A percentile compares a stretch with the other conserved stretches of the same genome.
These are phyloP conservation scores for Trichonephila clavata DNA, from an alignment of 1,140 invertebrate genomes.

Conservation along the genomic window DNA sequence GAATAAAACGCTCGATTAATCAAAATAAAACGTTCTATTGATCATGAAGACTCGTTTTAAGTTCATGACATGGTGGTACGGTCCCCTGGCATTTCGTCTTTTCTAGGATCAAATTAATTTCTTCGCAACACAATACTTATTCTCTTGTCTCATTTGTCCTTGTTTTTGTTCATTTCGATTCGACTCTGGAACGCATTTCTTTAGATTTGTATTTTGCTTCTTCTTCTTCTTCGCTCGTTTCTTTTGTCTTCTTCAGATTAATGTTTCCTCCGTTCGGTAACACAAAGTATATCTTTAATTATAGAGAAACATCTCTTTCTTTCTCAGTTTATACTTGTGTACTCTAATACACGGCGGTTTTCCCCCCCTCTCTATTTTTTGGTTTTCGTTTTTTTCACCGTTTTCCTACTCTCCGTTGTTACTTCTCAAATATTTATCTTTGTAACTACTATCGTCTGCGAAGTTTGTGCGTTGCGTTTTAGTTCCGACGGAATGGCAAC, in stretches of 20 bases:
- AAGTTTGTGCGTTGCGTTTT: slow-evolving; percentile 36
- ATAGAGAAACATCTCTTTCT: slow-evolving; percentile 75
- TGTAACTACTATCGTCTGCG: slow-evolving; percentile 72
- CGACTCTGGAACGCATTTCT: slow-evolving; percentile 61
- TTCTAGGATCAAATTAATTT: slow-evolving; percentile 65
- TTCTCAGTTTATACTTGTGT: slow-evolving; percentile 74
- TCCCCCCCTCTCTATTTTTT: slow-evolving; percentile 31
- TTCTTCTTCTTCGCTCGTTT: slow-evolving; percentile 23
- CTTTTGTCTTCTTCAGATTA: slow-evolving; percentile 74
- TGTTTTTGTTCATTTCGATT: slow-evolving; percentile 69
- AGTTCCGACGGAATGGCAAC: slow-evolving; percentile 70
- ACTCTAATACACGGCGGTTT: slow-evolving; percentile 62
- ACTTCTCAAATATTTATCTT: slow-evolving; percentile 76
- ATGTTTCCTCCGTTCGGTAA: slow-evolving; percentile 68
- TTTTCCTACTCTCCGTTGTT: slow-evolving; percentile 69
- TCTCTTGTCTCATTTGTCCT: slow-evolving; percentile 67
- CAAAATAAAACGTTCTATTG: slow-evolving; percentile 15
- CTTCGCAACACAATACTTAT: slow-evolving; percentile 57
- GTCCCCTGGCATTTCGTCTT: slow-evolving; percentile 53
- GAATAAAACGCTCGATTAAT: neutral
- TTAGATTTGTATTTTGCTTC: slow-evolving; percentile 57
- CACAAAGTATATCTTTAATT: slow-evolving; percentile 77
- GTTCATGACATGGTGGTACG: slow-evolving; percentile 33
- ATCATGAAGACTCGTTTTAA: slow-evolving; percentile 48
- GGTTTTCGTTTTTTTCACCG: slow-evolving; percentile 37